Base-by-base conservation (phyloP, 1,140 invertebrate genomes). In the Frieseomelitta varia region DNA sequence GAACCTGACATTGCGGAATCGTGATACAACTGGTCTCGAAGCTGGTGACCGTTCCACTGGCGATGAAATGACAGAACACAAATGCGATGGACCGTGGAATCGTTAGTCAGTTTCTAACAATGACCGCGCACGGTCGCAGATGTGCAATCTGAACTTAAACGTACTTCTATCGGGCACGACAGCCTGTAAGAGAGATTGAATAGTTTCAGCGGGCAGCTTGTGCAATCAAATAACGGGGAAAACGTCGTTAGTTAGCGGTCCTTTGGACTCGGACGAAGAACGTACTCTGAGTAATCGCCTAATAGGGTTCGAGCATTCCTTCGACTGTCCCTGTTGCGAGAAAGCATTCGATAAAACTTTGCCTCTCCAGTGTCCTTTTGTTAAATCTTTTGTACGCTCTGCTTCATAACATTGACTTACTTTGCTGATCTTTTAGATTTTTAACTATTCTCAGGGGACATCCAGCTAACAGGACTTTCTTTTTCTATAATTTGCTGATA, bases 1-100 rank as follows among this genome's bases (percentile, higher is more conserved):
- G 87, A 83, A 73, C 61, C 68, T 51, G 67, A 79, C 76, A 83
- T 72, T 74, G 84, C 79, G 78, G 73, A 65, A 67, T 56, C 79
- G 63, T 82, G 79, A 82, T 79, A 85, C 83, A 88, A 88, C 17
- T 85, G 58, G 87, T 61, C 73, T 81, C 69, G 86, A 58, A 58
- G 24, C 58, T 34, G 61, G 27, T 63, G 79, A 85, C 63, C 78
- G 87, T n/a, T 88, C 87, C 87, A 67, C 79, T 55, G n/a, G 27
- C 21, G 76, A 65, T 77, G 39, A 58, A 84, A 67, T 84, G 82
- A 65, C 58, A 73, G 82, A 73, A 73, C 77, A 56, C 67, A 65
- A 79, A 80, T 65, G 30, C 82, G 68, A 84, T 73, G 77, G 68
- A 65, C 77, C 68, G 21, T 79, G 58, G 56, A 80, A 80, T 79